A percentile compares a stretch with the other conserved stretches of the same genome.
These are phyloP conservation scores for Drosophila sp. DNA, from an alignment of 1,140 invertebrate genomes.

Conservation along the genomic window DNA sequence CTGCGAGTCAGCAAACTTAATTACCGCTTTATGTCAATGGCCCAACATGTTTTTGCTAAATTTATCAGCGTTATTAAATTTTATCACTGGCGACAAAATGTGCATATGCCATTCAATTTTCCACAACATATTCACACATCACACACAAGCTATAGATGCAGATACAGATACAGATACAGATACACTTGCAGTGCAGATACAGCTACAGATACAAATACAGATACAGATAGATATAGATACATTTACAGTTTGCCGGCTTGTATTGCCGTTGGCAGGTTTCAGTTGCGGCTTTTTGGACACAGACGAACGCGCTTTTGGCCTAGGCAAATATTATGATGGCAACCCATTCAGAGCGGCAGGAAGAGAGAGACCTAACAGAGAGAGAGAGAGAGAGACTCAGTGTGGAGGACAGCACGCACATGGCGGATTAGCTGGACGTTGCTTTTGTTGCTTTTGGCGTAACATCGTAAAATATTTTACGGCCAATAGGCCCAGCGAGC, in stretches of 20 bases:
- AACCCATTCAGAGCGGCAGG: conserved; percentile 44
- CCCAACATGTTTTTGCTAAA: conserved; percentile 83
- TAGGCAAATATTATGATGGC: conserved; percentile 83
- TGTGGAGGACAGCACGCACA: conserved; percentile 22
- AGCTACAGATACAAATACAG: conserved; percentile 16
- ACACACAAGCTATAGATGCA: conserved; percentile 49
- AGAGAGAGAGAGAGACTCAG: not conserved
- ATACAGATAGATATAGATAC: conserved; percentile 27
- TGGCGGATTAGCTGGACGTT: conserved; percentile 41
- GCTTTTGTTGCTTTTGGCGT: conserved; percentile 76
- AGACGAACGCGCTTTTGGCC: conserved; percentile 41
- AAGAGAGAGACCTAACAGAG: not conserved
- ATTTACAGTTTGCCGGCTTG: conserved; percentile 37
- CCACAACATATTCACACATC: conserved; percentile 81
- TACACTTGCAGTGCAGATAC: conserved; percentile 49
- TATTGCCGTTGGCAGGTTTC: conserved; percentile 35
- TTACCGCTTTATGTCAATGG: conserved; percentile 84
- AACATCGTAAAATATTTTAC: conserved; percentile 82
- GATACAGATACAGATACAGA: conserved; percentile 20
- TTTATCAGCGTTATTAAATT: conserved; percentile 84
- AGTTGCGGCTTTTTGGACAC: conserved; percentile 28
- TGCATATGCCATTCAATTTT: conserved; percentile 83
- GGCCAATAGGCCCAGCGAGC: conserved; percentile 66
- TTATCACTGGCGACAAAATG: conserved; percentile 84
- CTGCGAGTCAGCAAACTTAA: conserved; percentile 77